Conservation (phyloP, 2,888 invertebrate genomes). For the Halictus quadricinctus region DNA sequence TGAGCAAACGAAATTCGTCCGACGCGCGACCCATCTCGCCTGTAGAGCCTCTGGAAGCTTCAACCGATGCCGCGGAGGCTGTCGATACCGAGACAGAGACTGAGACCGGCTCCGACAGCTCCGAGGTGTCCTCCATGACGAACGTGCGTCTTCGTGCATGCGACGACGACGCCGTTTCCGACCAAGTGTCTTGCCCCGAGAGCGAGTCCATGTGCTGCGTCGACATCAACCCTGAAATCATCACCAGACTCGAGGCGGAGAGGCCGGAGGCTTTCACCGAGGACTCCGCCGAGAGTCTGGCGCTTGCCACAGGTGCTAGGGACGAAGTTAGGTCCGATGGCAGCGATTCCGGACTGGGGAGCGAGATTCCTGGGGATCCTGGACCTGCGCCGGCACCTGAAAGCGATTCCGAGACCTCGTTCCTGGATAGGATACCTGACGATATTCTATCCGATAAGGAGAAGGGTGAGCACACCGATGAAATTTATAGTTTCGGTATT, state of each 20-base stretch:
- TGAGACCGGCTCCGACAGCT: constrained; percentile 77
- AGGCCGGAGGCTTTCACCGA: constrained; percentile 79
- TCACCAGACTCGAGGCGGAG: constrained; percentile 77
- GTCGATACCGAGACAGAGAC: constrained; percentile 76
- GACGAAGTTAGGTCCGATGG: constrained; percentile 88
- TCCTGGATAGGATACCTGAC: constrained; percentile 83
- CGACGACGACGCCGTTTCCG: constrained; percentile 65
- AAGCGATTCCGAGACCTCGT: constrained; percentile 84
- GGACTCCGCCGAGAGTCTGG: constrained; percentile 79
- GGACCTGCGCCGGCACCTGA: constrained; percentile 80
- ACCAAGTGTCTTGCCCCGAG: constrained; percentile 67
- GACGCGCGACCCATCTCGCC: constrained; percentile 54
- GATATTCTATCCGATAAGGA: constrained; percentile 80
- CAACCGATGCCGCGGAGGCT: constrained; percentile 55
- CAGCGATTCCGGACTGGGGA: constrained; percentile 92
- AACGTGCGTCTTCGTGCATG: constrained; percentile 58
- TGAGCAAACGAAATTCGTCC: constrained; percentile 34
- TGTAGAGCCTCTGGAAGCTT: constrained; percentile 40
- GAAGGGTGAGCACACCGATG: constrained; percentile 71
- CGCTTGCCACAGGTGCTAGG: constrained; percentile 75
- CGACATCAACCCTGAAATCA: constrained; percentile 68
- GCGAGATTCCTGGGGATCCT: constrained; percentile 87
- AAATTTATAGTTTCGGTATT: not conserved
- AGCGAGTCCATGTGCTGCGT: constrained; percentile 71
- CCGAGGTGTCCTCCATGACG: constrained; percentile 69